These are phyloP conservation scores for Amiota minor DNA, from an alignment of 2,888 invertebrate genomes.

Conservation along the genomic window DNA sequence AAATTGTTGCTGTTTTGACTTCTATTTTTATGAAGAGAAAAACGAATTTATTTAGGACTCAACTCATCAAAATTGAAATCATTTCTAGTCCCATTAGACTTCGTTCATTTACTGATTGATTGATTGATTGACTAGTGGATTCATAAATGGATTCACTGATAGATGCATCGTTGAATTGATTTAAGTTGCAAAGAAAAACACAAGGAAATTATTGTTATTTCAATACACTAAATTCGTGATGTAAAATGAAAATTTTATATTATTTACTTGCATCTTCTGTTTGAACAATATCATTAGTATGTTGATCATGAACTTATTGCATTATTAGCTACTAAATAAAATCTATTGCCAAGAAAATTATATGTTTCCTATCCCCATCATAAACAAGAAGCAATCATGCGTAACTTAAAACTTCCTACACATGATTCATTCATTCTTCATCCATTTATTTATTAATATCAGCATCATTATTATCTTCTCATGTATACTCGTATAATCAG, in stretches of 20 bases:
- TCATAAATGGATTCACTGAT: too few species aligned
- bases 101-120: constrained; percentile 2
- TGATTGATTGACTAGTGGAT: constrained; percentile 4
- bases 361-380: neutral
- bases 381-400: neutral
- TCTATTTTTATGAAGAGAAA: neutral
- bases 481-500: too few species aligned
- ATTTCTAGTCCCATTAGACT: constrained; percentile 4
- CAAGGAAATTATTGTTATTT: neutral
- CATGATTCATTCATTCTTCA: neutral
- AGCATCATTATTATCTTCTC: neutral
- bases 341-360: constrained; percentile 13
- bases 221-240: neutral
- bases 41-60: neutral
- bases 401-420: neutral
- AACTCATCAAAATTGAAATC: constrained; percentile 16
- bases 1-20: too few species aligned
- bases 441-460: neutral
- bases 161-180: too few species aligned
- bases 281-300: neutral
- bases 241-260: neutral
- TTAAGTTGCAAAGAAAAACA: too few species aligned
- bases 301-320: neutral
- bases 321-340: constrained; percentile 21
- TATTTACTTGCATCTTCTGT: neutral